Evolutionary conservation across 2,888 invertebrate genomes (phyloP).

Genomic region (Choreutis nemorana): DNA sequence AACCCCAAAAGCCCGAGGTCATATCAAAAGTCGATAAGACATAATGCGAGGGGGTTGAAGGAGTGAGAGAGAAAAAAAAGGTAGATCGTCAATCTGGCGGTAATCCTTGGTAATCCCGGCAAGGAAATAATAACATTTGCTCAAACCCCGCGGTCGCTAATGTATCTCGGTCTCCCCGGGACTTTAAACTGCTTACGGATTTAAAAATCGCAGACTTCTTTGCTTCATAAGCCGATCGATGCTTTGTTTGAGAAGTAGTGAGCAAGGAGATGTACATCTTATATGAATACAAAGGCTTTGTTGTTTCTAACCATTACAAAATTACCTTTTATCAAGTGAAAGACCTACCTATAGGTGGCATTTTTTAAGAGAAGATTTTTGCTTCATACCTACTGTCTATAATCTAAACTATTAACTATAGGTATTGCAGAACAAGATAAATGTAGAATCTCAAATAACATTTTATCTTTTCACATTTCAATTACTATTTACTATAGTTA

Average conservation of each 20-base stretch:
- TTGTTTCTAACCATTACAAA: background rate
- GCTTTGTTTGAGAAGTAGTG: too few relatives aligned
- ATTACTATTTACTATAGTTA: too few relatives aligned
- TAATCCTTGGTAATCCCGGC: slow-evolving; percentile 27
- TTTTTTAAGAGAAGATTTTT: too few relatives aligned
- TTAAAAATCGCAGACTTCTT: slow-evolving; percentile 35
- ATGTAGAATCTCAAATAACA: too few relatives aligned
- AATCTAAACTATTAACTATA: too few relatives aligned
- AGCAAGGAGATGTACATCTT: too few relatives aligned
- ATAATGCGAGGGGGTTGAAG: slow-evolving; percentile 14
- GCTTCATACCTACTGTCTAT: too few relatives aligned
- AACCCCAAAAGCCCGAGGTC: slow-evolving; percentile 22
- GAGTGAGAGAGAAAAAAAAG: slow-evolving; percentile 8
- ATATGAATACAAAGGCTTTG: background rate
- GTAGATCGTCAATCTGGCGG: slow-evolving; percentile 17
- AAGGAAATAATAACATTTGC: slow-evolving; percentile 49
- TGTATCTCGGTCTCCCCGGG: slow-evolving; percentile 34
- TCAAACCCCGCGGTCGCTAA: slow-evolving; percentile 36
- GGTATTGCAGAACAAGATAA: too few relatives aligned
- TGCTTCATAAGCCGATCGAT: slow-evolving; percentile 23
- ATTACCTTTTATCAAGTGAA: background rate
- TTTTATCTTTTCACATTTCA: too few relatives aligned
- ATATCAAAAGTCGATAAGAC: slow-evolving; percentile 24
- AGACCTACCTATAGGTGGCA: background rate
- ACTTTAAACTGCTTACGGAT: slow-evolving; percentile 50